Base-by-base conservation (phyloP, 2,888 invertebrate genomes). In the Ophion slaviceki region DNA sequence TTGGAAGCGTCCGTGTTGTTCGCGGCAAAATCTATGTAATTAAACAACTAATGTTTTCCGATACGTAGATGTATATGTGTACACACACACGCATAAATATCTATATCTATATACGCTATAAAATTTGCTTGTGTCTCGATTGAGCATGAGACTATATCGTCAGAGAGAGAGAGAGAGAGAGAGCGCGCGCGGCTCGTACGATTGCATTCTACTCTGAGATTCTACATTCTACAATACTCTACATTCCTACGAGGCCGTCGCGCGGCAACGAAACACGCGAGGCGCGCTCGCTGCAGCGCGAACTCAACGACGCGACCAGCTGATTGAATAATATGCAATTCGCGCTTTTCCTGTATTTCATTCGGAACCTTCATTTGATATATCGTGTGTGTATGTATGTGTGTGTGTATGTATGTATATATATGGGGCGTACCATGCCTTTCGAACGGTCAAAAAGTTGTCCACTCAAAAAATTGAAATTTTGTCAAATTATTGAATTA, bases 261-360 rank as follows among this genome's bases (percentile, higher is more conserved):
- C 74, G 36, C 14, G 66, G 77, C 77, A 78, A 59, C 77, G 66
- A 77, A 57, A 74, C 40, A 74, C 24, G 20, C 28, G 40, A 61
- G 7, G 28, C 40, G 45, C 62, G 62, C 47, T 28, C 57, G n/a
- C 10, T 59, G 74, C 32, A 59, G 11, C 32, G 28, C 76, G 53
- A 53, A 17, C 53, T 17, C 4, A 17, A 45, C 24, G 32, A 40
- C 40, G 20, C 14, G 76, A 66, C 72, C 62, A 82, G 72, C 78
- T 78, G 78, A 82, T 82, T 82, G 78, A 78, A 82, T 78, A 82
- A 78, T 61, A 59, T 61, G 45, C 53, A 57, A 75, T 61, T 53
- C 47, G 32, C 47, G 10, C 6, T 75, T 66, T 66, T 36, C n/a
- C 45, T 53, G 40, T 45, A 40, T 74, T 68, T 24, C 36, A 79